phyloP scores from a whole-genome alignment of 2,888 invertebrate species.

The Pedicia rivosa region DNA sequence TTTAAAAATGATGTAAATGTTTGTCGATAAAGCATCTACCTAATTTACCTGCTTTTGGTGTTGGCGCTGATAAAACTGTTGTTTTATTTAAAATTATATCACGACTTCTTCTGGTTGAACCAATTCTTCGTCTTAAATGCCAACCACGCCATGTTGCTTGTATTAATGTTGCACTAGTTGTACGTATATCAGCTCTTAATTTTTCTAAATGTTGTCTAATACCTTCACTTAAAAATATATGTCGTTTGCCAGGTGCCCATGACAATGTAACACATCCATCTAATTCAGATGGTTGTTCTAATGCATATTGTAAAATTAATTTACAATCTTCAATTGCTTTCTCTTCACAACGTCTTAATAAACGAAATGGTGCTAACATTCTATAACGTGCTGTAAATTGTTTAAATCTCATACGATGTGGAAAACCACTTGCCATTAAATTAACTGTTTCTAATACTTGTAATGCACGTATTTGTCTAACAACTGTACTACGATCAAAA shows the following conservation, averaged over 20 bases:
- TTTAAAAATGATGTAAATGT: not conserved
- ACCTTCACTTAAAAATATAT: slow-evolving; percentile 88
- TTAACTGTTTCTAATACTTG: slow-evolving; percentile 90
- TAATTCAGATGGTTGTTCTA: slow-evolving; percentile 39
- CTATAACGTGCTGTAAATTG: slow-evolving; percentile 78
- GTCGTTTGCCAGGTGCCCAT: slow-evolving; percentile 85
- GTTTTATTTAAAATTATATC: slow-evolving; percentile 16
- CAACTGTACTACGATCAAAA: slow-evolving; percentile 71
- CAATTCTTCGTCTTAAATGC: slow-evolving; percentile 51
- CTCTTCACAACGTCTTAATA: slow-evolving; percentile 46
- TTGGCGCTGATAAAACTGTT: slow-evolving; percentile 18
- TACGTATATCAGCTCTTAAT: slow-evolving; percentile 57
- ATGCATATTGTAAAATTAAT: slow-evolving; percentile 54
- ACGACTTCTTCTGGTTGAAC: slow-evolving; percentile 27
- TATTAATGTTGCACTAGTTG: slow-evolving; percentile 67
- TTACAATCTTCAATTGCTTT: slow-evolving; percentile 62
- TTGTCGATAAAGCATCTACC: not conserved
- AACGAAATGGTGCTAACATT: slow-evolving; percentile 65
- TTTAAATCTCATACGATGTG: slow-evolving; percentile 88
- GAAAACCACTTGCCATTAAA: slow-evolving; percentile 88
- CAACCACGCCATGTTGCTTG: slow-evolving; percentile 76
- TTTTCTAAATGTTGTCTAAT: slow-evolving; percentile 81
- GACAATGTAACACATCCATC: slow-evolving; percentile 50
- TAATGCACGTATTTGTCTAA: slow-evolving; percentile 75
- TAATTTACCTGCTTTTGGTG: slow-evolving; percentile 20